Evolutionary conservation across 2,888 invertebrate genomes (phyloP).

Genomic region (Leptinotarsa juncta): DNA sequence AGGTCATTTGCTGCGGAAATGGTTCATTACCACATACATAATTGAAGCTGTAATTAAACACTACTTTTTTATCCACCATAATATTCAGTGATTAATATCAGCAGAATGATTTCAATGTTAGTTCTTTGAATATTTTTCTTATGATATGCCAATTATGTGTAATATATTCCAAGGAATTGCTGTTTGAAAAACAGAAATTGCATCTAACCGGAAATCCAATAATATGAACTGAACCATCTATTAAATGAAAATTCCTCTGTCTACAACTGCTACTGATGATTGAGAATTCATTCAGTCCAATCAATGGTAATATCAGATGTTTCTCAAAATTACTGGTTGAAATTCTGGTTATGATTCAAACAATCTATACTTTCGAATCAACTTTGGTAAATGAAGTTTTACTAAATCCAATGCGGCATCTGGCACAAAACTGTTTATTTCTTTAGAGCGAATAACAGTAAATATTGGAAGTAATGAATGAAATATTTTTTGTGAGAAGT

Average conservation of each 20-base stretch:
- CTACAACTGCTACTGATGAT: not conserved
- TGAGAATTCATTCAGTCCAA: not conserved
- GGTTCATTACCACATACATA: not conserved
- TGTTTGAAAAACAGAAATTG: conserved; percentile 1
- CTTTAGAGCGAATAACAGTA: too few relatives aligned
- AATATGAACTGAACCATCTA: not conserved
- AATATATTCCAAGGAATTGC: not conserved
- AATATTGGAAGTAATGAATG: too few relatives aligned
- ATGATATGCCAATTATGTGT: not conserved
- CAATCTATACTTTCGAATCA: too few relatives aligned
- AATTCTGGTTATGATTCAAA: not conserved
- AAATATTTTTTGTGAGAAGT: too few relatives aligned
- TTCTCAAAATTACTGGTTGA: not conserved
- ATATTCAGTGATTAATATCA: not conserved
- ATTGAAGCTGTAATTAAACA: not conserved
- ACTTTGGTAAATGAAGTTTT: too few relatives aligned
- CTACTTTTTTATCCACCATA: not conserved
- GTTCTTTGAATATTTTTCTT: not conserved
- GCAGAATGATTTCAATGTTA: not conserved
- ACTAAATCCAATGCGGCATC: not conserved
- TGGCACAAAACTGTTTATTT: too few relatives aligned
- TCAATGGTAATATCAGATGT: not conserved
- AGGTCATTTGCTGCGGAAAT: too few relatives aligned
- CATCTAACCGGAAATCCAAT: not conserved
- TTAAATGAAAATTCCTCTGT: not conserved